Conservation (phyloP, 1,140 invertebrate species). For the Orussus abietinus region DNA sequence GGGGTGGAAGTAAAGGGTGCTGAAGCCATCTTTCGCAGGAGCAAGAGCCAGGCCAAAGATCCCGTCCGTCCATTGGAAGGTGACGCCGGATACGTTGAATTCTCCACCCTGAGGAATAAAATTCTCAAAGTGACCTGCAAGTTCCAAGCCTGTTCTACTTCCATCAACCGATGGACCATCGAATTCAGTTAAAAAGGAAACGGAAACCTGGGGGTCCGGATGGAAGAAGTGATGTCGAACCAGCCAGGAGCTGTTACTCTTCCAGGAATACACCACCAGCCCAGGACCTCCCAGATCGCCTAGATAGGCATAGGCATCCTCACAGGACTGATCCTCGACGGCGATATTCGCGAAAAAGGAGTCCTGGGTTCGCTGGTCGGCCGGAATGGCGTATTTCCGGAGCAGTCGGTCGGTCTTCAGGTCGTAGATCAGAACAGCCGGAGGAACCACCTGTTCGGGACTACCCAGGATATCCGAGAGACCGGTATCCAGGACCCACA, state of each 20-base stretch:
- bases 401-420: slow-evolving; percentile 67
- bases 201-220: slow-evolving; percentile 58
- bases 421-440: slow-evolving; percentile 69
- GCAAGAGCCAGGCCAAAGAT: slow-evolving; percentile 68
- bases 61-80: slow-evolving; percentile 73
- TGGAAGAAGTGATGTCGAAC: slow-evolving; percentile 69
- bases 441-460: slow-evolving; percentile 51
- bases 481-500: slow-evolving; percentile 75
- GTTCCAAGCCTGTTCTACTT: too few relatives aligned
- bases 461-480: slow-evolving; percentile 60
- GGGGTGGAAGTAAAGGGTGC: slow-evolving; percentile 74
- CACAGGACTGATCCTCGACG: slow-evolving; percentile 66
- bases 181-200: neutral
- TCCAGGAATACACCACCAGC: slow-evolving; percentile 69
- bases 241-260: slow-evolving; percentile 63
- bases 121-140: too few relatives aligned
- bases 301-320: slow-evolving; percentile 64
- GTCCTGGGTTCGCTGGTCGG: slow-evolving; percentile 61
- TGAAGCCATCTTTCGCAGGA: slow-evolving; percentile 61
- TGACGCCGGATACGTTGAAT: slow-evolving; percentile 67
- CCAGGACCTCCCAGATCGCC: slow-evolving; percentile 64
- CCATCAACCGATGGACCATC: too few relatives aligned
- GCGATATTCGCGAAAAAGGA: slow-evolving; percentile 74
- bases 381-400: slow-evolving; percentile 60
- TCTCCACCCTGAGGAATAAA: slow-evolving; percentile 53